These are phyloP conservation scores for Malurus melanocephalus DNA, from an alignment of 2,113 vertebrate species.

Conservation along the genomic window DNA sequence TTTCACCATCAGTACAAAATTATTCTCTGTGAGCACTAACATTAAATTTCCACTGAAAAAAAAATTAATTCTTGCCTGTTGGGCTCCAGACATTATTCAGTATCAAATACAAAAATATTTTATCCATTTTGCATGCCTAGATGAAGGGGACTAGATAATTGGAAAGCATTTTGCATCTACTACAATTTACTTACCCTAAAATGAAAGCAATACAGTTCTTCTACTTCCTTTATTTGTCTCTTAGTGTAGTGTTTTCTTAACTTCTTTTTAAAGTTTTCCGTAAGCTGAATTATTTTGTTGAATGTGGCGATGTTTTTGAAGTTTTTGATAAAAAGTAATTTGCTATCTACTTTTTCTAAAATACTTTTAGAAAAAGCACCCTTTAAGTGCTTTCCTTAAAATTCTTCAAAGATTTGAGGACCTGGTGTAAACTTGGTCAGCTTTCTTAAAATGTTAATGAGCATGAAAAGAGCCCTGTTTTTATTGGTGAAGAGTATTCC, in stretches of 20 bases:
- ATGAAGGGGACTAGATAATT: neutral
- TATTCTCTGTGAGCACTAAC: neutral
- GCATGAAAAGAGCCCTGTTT: neutral
- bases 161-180: neutral
- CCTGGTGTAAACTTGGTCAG: neutral
- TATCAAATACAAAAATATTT: neutral
- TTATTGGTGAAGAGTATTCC: neutral
- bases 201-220: neutral
- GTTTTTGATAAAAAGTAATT: neutral
- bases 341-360: neutral
- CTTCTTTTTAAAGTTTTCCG: neutral
- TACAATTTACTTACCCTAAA: neutral
- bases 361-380: too few species aligned
- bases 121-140: neutral
- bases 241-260: neutral
- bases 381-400: neutral
- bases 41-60: neutral
- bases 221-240: neutral
- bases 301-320: fast-evolving
- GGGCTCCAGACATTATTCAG: neutral
- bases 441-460: neutral
- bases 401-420: neutral
- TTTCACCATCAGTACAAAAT: neutral
- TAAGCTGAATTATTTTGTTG: neutral
- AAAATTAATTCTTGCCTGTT: neutral